phyloP scores from a whole-genome alignment of 2,888 invertebrate genomes.

The Himalopsyche anomala region DNA sequence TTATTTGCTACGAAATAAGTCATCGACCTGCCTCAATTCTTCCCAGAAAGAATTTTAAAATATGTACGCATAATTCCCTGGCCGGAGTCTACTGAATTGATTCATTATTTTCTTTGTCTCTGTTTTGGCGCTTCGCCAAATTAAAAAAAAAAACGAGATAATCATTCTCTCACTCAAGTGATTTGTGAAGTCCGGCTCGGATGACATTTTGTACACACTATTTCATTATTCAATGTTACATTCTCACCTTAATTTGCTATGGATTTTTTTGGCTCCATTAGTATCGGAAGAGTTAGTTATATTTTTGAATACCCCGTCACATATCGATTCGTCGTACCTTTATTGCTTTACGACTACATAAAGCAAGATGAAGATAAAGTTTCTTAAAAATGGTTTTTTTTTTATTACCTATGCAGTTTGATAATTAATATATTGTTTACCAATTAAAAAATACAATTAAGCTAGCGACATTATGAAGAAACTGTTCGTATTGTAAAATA shows the following conservation, averaged over 20 bases:
- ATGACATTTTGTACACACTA: conserved; percentile 31
- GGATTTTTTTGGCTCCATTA: too few species aligned
- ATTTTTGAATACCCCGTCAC: too few species aligned
- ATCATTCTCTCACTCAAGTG: conserved; percentile 28
- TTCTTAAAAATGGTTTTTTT: too few species aligned
- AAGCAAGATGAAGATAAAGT: too few species aligned
- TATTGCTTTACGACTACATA: too few species aligned
- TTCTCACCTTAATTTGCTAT: not conserved
- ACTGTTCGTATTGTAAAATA: too few species aligned
- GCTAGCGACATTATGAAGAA: too few species aligned
- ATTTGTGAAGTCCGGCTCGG: conserved; percentile 10
- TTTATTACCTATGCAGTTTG: too few species aligned
- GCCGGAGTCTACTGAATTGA: conserved; percentile 1
- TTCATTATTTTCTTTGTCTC: conserved; percentile 36
- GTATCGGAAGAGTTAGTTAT: too few species aligned
- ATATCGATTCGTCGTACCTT: too few species aligned
- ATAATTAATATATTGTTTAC: too few species aligned
- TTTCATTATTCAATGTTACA: conserved; percentile 24
- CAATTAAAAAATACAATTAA: too few species aligned
- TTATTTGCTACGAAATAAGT: not conserved
- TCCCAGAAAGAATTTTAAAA: not conserved
- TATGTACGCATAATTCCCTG: not conserved
- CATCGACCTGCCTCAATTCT: conserved; percentile 41
- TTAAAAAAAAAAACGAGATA: not conserved
- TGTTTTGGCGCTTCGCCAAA: conserved; percentile 12